Conservation (phyloP, 2,888 invertebrate species). For the Heliconius erato region DNA sequence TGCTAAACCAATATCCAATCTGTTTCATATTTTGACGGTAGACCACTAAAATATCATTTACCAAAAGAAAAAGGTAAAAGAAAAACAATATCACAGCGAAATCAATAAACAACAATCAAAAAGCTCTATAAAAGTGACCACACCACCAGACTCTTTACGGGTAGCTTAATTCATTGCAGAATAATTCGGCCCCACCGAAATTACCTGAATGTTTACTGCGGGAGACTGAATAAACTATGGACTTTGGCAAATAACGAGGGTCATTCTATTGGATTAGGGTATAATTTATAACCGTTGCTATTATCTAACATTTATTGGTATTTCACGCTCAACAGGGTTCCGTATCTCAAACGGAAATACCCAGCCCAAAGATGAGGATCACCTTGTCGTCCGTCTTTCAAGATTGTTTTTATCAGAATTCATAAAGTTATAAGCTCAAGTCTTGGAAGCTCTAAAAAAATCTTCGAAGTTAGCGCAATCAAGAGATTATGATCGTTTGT, state of each 20-base stretch:
- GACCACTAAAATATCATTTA: background rate
- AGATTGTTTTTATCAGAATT: too few species aligned
- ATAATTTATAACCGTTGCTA: conserved; percentile 17
- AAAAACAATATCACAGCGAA: background rate
- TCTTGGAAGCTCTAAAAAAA: too few species aligned
- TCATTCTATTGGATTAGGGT: conserved; percentile 28
- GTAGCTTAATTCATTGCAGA: conserved; percentile 32
- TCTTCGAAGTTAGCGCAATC: background rate
- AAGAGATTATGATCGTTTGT: background rate
- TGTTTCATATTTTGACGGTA: background rate
- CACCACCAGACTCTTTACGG: conserved; percentile 18
- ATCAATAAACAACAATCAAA: conserved; percentile 16
- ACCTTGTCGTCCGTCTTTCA: background rate
- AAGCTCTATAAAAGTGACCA: conserved; percentile 6
- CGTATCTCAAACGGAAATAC: background rate
- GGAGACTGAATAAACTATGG: conserved; percentile 26
- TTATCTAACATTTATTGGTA: conserved; percentile 6
- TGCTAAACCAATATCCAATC: background rate
- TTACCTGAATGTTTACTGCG: conserved; percentile 28
- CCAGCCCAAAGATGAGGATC: background rate
- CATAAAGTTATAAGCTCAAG: background rate
- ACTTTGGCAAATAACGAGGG: conserved; percentile 30
- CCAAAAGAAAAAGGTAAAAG: background rate
- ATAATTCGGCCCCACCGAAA: conserved; percentile 32
- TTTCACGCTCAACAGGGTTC: background rate